Conservation (phyloP, 2,888 invertebrate genomes). For the Toxonevra muliebris region DNA sequence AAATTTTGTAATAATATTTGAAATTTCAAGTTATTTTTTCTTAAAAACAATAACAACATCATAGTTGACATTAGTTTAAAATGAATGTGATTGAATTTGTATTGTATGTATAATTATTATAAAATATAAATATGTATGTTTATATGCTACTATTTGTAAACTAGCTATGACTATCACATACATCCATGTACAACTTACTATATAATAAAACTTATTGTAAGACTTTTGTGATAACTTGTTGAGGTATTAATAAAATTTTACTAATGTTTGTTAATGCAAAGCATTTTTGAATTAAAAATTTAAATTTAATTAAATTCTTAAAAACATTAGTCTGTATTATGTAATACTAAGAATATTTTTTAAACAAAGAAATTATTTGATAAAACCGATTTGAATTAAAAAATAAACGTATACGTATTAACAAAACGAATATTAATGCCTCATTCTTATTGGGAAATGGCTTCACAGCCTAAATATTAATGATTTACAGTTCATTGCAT, state of each 20-base stretch:
- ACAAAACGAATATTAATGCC: no score
- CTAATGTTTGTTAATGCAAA: not conserved
- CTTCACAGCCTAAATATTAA: no score
- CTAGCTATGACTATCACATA: not conserved
- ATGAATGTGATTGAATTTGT: not conserved
- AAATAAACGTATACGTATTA: no score
- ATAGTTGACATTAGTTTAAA: no score
- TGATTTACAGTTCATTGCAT: no score
- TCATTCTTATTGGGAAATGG: no score
- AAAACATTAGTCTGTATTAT: no score
- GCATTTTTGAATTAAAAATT: not conserved
- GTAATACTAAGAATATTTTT: not conserved
- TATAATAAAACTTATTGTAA: slow-evolving; percentile 20
- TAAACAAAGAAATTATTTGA: not conserved
- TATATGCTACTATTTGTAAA: slow-evolving; percentile 11
- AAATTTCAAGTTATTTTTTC: no score
- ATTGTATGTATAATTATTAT: slow-evolving; percentile 6
- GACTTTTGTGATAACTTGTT: slow-evolving; percentile 20
- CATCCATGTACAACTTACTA: slow-evolving; percentile 8
- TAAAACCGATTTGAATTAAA: not conserved
- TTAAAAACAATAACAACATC: no score
- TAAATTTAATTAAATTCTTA: no score
- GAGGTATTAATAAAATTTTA: slow-evolving; percentile 22
- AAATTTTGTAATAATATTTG: no score
- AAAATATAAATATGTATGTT: slow-evolving; percentile 7